Percentiles rank a stretch among this genome's conserved stretches.
These are phyloP conservation scores for Polietes domitor DNA, from an alignment of 2,888 invertebrate genomes.

Conservation along the genomic window DNA sequence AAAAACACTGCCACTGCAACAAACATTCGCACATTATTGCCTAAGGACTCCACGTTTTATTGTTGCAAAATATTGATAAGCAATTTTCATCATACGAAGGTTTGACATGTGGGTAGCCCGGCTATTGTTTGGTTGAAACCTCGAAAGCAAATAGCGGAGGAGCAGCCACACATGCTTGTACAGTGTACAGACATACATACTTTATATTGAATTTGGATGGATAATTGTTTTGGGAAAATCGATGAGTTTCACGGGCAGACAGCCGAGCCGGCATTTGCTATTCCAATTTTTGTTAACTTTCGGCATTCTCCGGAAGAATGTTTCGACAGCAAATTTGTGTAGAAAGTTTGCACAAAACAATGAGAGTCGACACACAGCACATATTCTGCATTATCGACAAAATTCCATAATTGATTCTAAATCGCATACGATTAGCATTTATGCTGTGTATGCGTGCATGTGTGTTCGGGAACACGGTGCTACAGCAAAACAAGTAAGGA, in stretches of 20 bases:
- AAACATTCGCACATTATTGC: slow-evolving; percentile 17
- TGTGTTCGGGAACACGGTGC: too few species aligned
- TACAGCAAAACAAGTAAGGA: too few species aligned
- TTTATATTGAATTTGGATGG: background rate
- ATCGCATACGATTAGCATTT: background rate
- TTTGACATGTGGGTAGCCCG: slow-evolving; percentile 28
- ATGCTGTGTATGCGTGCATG: too few species aligned
- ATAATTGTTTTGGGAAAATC: background rate
- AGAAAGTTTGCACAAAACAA: background rate
- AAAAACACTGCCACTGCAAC: background rate
- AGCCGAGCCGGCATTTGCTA: background rate
- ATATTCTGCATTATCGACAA: slow-evolving; percentile 11
- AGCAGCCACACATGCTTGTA: too few species aligned
- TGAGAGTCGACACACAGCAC: background rate
- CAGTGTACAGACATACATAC: background rate
- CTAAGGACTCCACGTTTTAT: slow-evolving; percentile 4
- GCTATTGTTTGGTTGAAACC: too few species aligned
- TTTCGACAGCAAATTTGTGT: slow-evolving; percentile 8
- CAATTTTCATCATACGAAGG: slow-evolving; percentile 25
- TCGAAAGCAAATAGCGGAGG: too few species aligned
- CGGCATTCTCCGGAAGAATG: background rate
- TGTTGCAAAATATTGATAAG: slow-evolving; percentile 24
- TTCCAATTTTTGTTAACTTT: background rate
- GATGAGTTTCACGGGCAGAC: background rate
- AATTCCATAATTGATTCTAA: slow-evolving; percentile 21